Conservation (phyloP, 2,888 invertebrate genomes). For the Nephrotoma guestfalica region DNA sequence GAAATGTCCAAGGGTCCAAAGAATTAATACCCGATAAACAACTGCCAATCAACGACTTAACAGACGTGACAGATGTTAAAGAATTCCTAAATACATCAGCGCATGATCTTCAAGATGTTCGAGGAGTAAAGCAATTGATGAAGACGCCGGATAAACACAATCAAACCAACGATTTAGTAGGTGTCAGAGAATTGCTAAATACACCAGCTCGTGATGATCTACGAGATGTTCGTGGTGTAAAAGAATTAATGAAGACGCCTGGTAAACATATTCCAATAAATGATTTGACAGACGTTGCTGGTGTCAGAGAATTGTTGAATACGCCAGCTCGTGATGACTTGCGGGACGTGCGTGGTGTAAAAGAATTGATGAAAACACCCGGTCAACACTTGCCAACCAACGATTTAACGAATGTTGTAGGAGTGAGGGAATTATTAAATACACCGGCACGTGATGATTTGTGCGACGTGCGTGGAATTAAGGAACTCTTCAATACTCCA, state of each 20-base stretch:
- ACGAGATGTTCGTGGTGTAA: not conserved
- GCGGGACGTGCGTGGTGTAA: not conserved
- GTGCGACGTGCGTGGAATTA: not conserved
- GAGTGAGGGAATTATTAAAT: not conserved
- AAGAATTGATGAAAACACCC: conserved; percentile 7
- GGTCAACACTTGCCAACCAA: conserved; percentile 4
- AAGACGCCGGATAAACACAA: not conserved
- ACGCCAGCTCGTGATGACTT: not conserved
- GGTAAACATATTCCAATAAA: conserved; percentile 3
- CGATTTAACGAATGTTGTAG: not conserved
- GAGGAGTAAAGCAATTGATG: not conserved
- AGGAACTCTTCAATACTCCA: not conserved
- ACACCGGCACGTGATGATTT: not conserved
- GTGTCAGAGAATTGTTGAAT: not conserved
- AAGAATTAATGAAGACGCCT: conserved; percentile 6
- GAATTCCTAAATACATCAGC: not conserved
- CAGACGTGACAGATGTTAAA: not conserved
- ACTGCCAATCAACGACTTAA: not conserved
- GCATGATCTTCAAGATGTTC: not conserved
- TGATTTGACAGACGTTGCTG: not conserved
- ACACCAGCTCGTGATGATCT: not conserved
- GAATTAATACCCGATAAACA: not conserved
- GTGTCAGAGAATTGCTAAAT: not conserved
- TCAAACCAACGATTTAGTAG: conserved; percentile 2
- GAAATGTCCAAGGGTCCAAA: no score